phyloP scores from a whole-genome alignment of 2,888 invertebrate genomes.

The Lydus trimaculatus region DNA sequence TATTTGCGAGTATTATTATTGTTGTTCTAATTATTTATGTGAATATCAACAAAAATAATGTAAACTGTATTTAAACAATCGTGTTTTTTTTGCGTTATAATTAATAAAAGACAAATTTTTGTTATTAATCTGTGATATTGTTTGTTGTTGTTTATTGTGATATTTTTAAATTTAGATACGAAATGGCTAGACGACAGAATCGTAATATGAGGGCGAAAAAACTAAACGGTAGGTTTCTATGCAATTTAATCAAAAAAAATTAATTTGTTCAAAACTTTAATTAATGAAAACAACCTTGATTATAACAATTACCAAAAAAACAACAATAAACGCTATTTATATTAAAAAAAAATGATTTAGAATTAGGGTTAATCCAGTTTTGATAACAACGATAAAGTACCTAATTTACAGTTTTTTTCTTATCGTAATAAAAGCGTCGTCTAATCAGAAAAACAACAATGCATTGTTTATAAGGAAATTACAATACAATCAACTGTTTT shows the following conservation, averaged over 20 bases:
- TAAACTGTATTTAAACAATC: too few relatives aligned
- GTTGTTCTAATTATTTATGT: too few relatives aligned
- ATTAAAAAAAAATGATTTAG: too few relatives aligned
- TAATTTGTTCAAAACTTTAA: too few relatives aligned
- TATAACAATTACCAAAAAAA: conserved; percentile 12
- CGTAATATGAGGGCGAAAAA: conserved; percentile 52
- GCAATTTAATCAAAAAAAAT: background rate
- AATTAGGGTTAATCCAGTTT: too few relatives aligned
- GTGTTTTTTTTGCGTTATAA: too few relatives aligned
- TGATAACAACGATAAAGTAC: background rate
- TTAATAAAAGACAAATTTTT: background rate
- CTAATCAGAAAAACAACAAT: too few relatives aligned
- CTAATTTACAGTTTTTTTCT: too few relatives aligned
- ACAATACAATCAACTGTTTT: too few relatives aligned
- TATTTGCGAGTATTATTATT: background rate
- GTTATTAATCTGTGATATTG: conserved; percentile 12
- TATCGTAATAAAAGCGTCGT: too few relatives aligned
- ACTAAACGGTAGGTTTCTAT: conserved; percentile 49
- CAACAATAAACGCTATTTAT: background rate
- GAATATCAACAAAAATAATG: too few relatives aligned
- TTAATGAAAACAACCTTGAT: conserved; percentile 19
- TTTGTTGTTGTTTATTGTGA: conserved; percentile 12
- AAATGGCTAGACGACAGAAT: conserved; percentile 48
- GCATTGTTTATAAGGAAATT: too few relatives aligned
- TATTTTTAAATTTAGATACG: background rate